Evolutionary conservation across 2,113 vertebrate genomes (phyloP).

Genomic region (Thamnophis sirtalis): DNA sequence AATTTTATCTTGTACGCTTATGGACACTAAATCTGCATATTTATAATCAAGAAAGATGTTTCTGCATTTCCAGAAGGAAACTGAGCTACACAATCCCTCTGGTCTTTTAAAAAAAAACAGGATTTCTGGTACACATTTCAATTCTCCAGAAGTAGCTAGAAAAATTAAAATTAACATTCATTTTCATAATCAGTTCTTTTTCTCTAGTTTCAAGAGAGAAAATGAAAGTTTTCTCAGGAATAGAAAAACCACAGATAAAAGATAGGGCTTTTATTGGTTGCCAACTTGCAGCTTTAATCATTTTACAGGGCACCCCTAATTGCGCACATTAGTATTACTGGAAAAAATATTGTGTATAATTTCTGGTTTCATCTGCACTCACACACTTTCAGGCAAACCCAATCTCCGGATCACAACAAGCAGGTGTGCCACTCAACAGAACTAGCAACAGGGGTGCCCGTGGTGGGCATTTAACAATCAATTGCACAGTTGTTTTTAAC

Average conservation of each 20-base stretch:
- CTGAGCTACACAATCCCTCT: not conserved
- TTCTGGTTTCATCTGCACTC: not conserved
- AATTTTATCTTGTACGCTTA: conserved; percentile 13
- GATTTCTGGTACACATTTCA: not conserved
- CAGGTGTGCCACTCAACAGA: not conserved
- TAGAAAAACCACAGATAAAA: not conserved
- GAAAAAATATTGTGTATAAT: not conserved
- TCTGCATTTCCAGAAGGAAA: not conserved
- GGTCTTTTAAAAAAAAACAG: not conserved
- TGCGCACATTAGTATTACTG: not conserved
- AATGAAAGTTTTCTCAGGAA: not conserved
- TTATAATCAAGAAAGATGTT: conserved; percentile 13
- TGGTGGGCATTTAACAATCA: not conserved
- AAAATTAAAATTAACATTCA: not conserved
- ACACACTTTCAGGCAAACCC: not conserved
- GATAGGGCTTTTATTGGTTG: not conserved
- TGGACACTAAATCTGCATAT: not conserved
- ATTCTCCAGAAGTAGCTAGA: not conserved
- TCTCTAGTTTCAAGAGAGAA: not conserved
- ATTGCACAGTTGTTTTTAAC: not conserved
- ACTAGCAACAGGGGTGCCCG: not conserved
- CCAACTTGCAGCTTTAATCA: not conserved
- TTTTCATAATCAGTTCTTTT: not conserved
- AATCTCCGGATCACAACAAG: not conserved
- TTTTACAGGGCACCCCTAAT: not conserved